A percentile compares a stretch with the other conserved stretches of the same genome.
Conservation (phyloP, 2,113 vertebrate species). For the Setophaga coronata region DNA sequence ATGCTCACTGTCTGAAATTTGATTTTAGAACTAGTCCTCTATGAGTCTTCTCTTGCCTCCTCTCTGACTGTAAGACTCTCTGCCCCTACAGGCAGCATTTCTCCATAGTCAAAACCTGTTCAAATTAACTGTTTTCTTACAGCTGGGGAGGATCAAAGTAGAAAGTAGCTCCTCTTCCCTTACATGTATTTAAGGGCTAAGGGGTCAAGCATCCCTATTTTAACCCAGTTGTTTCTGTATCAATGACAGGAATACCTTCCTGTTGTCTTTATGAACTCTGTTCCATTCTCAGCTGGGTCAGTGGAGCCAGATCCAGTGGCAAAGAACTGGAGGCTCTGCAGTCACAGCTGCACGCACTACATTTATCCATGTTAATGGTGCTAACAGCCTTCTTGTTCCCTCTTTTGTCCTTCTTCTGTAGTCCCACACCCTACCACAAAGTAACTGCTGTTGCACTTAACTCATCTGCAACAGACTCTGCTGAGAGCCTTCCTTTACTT, state of each 20-base stretch:
- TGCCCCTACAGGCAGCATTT: not conserved
- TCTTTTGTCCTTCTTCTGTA: not conserved
- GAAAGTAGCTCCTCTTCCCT: not conserved
- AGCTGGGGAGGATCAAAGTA: not conserved
- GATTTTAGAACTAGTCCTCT: not conserved
- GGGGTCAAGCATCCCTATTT: not conserved
- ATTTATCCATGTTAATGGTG: not conserved
- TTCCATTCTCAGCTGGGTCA: not conserved
- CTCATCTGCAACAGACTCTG: not conserved
- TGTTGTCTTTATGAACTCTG: not conserved
- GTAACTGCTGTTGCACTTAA: not conserved
- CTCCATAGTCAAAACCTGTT: not conserved
- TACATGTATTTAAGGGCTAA: not conserved
- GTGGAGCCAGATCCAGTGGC: not conserved
- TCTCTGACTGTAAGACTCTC: not conserved
- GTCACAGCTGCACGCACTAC: fast-evolving
- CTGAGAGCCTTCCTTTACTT: not conserved
- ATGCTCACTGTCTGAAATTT: not conserved
- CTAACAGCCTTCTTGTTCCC: not conserved
- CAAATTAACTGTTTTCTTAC: not conserved
- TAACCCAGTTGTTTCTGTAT: not conserved
- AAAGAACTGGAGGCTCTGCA: not conserved
- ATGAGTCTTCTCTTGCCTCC: not conserved
- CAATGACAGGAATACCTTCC: not conserved
- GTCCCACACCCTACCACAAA: not conserved